Evolutionary conservation across 2,888 invertebrate genomes (phyloP).

Genomic region (Euspilapteryx auroguttella): DNA sequence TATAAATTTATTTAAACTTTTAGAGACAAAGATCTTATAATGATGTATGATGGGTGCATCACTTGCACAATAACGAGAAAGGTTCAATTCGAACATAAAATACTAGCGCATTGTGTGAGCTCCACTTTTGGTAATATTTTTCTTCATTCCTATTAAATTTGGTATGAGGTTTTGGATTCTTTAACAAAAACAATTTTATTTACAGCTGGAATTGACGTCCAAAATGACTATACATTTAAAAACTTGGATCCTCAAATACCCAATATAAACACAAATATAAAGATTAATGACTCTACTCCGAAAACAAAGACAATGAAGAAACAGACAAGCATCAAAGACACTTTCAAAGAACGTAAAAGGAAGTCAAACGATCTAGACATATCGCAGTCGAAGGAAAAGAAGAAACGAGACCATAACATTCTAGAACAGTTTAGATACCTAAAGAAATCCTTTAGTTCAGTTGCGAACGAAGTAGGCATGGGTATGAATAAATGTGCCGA

Average conservation of each 20-base stretch:
- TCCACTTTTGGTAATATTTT: slow-evolving; percentile 51
- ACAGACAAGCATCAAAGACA: slow-evolving; percentile 21
- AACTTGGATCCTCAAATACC: slow-evolving; percentile 18
- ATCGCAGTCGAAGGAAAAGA: slow-evolving; percentile 30
- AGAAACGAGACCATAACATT: slow-evolving; percentile 25
- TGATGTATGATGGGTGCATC: slow-evolving; percentile 39
- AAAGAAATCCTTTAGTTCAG: slow-evolving; percentile 23
- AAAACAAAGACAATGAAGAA: slow-evolving; percentile 11
- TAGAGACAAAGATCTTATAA: slow-evolving; percentile 41
- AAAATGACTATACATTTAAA: slow-evolving; percentile 30
- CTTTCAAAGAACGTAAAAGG: slow-evolving; percentile 28
- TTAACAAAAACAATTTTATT: slow-evolving; percentile 3
- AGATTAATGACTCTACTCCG: too few species aligned
- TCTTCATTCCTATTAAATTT: not conserved
- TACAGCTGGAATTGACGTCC: slow-evolving; percentile 57
- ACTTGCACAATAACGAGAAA: slow-evolving; percentile 36
- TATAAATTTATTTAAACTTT: too few species aligned
- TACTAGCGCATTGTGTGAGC: slow-evolving; percentile 61
- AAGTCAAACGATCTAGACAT: slow-evolving; percentile 16
- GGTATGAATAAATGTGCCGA: slow-evolving; percentile 12
- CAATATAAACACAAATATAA: too few species aligned
- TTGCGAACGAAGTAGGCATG: slow-evolving; percentile 18
- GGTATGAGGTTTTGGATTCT: too few species aligned
- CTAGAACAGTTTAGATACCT: slow-evolving; percentile 25
- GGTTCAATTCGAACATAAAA: slow-evolving; percentile 31